Evolutionary conservation across 2,797 vertebrate species (phyloP).

Genomic region (Pteropus rufus): DNA sequence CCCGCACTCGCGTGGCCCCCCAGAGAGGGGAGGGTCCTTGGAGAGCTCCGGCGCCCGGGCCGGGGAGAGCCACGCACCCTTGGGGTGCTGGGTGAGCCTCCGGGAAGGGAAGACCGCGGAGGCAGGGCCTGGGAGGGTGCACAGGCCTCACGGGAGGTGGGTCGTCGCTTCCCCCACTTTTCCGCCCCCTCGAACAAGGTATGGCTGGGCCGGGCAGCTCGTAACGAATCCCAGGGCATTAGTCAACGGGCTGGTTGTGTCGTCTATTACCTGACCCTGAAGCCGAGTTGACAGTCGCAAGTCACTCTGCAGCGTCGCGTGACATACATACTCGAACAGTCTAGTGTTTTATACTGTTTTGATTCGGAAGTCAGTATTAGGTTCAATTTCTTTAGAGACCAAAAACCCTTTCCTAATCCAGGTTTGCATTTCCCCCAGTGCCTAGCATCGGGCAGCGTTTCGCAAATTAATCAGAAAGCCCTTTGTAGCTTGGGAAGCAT

Average conservation of each 20-base stretch:
- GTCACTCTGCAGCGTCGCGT: conserved; percentile 42
- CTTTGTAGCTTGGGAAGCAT: neutral
- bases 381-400: neutral
- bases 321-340: neutral
- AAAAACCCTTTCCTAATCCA: neutral
- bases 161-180: neutral
- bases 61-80: neutral
- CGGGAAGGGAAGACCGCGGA: neutral
- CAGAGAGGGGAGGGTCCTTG: neutral
- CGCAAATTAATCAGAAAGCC: neutral
- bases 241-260: neutral
- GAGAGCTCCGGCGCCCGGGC: neutral
- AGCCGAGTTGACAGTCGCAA: neutral
- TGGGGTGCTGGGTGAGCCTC: neutral
- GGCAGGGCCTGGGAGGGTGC: neutral
- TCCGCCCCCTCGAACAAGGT: neutral
- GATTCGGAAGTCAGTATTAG: neutral
- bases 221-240: neutral
- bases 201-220: neutral
- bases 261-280: neutral
- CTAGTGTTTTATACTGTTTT: neutral
- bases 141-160: neutral
- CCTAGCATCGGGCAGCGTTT: neutral
- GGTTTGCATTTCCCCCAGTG: neutral
- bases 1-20: neutral